Percentiles rank a stretch among this genome's conserved stretches.
Conservation (phyloP, 2,113 vertebrate species). For the Lucifuga dentata region DNA sequence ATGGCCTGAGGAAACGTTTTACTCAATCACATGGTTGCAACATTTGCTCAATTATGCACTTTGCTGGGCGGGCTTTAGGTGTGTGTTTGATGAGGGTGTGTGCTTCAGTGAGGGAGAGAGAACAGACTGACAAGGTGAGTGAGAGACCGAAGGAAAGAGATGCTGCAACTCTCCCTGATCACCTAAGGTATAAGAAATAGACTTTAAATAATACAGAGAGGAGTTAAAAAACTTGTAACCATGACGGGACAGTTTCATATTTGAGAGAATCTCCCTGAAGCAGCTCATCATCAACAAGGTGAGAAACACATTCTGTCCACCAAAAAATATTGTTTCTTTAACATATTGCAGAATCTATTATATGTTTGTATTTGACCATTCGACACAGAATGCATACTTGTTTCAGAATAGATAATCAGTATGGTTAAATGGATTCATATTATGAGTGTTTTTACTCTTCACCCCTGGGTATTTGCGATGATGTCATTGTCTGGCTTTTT, state of each 20-base stretch:
- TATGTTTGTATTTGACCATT: neutral
- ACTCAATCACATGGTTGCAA: conserved; percentile 67
- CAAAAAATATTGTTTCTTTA: accelerated
- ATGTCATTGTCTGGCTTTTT: neutral
- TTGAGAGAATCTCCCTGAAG: conserved; percentile 39
- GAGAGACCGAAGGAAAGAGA: conserved; percentile 59
- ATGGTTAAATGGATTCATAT: no score
- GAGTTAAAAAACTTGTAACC: conserved; percentile 16
- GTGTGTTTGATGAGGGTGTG: conserved; percentile 74
- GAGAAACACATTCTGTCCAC: conserved; percentile 25
- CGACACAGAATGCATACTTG: neutral
- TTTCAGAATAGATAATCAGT: neutral
- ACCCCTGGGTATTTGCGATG: neutral
- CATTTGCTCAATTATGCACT: conserved; percentile 69
- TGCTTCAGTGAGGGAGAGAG: conserved; percentile 15
- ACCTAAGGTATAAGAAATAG: conserved; percentile 59
- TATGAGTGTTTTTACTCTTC: neutral
- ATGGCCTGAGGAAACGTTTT: conserved; percentile 31
- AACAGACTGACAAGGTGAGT: conserved; percentile 41
- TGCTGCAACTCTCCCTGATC: conserved; percentile 68
- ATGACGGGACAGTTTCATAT: conserved; percentile 64
- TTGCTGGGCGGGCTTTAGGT: conserved; percentile 63
- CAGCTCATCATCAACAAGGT: conserved; percentile 66
- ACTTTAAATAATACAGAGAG: conserved; percentile 13
- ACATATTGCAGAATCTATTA: neutral